Evolutionary conservation across 2,113 vertebrate genomes (phyloP), one percentile per base, ranked within the genome.

Genomic region (Heteronetta atricapilla): DNA sequence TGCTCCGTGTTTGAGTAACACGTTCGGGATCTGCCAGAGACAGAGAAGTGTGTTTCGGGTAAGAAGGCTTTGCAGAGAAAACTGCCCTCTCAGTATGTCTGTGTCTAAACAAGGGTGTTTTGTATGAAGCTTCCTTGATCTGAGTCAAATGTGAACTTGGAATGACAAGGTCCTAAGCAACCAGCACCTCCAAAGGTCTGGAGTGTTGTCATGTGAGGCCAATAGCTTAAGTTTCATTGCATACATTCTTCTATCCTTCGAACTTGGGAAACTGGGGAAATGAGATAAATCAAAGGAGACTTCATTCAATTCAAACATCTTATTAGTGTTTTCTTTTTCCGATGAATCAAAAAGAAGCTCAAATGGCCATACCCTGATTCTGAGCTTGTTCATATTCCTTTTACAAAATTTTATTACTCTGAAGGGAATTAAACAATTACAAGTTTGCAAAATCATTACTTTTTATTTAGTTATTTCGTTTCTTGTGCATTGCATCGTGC

Each of bases 401-500:
- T 84, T 75, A 33, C 59, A 74, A 67, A 63, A 56, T 58, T n/a
- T 50, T 93, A 86, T 77, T 66, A 34, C 56, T 93, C 76, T 72
- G 48, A 72, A 92, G 68, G 60, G 46, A 93, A 68, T 90, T 55
- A 86, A 92, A 86, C 73, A 86, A 75, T 90, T 92, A 63, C 28
- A 59, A 74, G 40, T 89, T 95, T 91, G 67, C 36, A 81, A 63
- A 94, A 91, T 62, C 56, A 42, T 91, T 89, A 40, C 53, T 69
- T 89, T 93, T 92, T 68, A 62, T 92, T 93, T 95, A 75, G 36
- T 87, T 91, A 55, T 73, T 95, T 62, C 34, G 48, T 70, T 90
- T 92, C 48, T 86, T 88, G 28, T 80, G 44, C 38, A 12, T 82
- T 85, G 62, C 84, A 50, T 74, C 52, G 82, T 87, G 36, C 74